These are phyloP conservation scores for Sardinella longiceps DNA, from an alignment of 2,797 vertebrate genomes.

Conservation along the genomic window DNA sequence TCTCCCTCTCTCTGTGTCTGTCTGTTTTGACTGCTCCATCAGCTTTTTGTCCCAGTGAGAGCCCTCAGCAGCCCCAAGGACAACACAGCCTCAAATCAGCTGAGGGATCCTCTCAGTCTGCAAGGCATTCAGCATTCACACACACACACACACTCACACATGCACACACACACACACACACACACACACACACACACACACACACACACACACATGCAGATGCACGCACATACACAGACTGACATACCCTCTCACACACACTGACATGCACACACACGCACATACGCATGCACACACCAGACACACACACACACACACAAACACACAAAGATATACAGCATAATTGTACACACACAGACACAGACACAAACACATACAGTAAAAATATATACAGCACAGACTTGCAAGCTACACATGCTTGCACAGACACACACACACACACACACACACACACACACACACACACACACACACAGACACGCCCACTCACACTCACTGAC, in stretches of 20 bases:
- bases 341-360: no score
- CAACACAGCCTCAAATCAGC: background rate
- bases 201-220: background rate
- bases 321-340: no score
- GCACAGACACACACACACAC: background rate
- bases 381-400: no score
- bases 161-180: background rate
- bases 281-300: background rate
- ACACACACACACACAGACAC: background rate
- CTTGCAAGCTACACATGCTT: no score
- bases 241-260: background rate
- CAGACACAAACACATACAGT: no score
- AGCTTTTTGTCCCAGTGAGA: background rate
- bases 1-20: no score
- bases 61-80: background rate
- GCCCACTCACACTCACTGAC: background rate
- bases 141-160: background rate
- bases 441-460: background rate
- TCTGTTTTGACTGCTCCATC: conserved; percentile 17
- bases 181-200: background rate
- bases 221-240: no score
- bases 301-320: background rate
- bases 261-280: background rate
- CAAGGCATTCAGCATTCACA: background rate
- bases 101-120: background rate